phyloP scores from a whole-genome alignment of 2,888 invertebrate genomes.

The Parnassius mnemosyne region DNA sequence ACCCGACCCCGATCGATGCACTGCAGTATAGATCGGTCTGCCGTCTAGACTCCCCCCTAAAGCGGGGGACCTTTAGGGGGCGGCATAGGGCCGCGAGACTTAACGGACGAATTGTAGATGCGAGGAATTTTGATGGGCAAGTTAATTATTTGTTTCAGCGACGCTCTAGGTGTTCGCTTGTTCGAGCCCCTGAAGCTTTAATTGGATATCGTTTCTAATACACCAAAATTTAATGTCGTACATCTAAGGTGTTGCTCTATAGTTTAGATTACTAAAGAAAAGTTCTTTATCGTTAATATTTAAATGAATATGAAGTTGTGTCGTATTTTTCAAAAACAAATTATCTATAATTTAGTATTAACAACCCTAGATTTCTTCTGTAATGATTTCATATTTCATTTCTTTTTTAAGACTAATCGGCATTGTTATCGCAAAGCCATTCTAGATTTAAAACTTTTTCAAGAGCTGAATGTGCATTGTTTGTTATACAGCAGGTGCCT shows the following conservation, averaged over 20 bases:
- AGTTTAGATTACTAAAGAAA: background rate
- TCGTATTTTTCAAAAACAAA: no score
- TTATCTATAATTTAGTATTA: no score
- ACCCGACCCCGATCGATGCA: slow-evolving; percentile 65
- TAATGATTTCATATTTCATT: no score
- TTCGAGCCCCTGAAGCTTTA: slow-evolving; percentile 7
- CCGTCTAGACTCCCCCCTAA: slow-evolving; percentile 65
- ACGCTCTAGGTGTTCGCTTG: slow-evolving; percentile 26
- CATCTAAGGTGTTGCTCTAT: background rate
- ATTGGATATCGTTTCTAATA: slow-evolving; percentile 24
- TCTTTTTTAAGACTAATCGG: no score
- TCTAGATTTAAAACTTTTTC: no score
- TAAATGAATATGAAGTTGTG: no score
- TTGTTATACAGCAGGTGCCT: no score
- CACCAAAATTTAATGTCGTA: background rate
- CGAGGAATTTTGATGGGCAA: slow-evolving; percentile 53
- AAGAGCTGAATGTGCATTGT: no score
- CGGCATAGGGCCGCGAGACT: slow-evolving; percentile 35
- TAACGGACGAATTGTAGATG: slow-evolving; percentile 50
- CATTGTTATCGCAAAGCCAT: no score
- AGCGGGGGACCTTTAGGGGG: slow-evolving; percentile 31
- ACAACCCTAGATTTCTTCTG: no score
- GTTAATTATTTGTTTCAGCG: slow-evolving; percentile 58
- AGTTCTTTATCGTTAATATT: no score
- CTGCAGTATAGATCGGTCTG: slow-evolving; percentile 76